Percentiles rank a stretch among this genome's conserved stretches.
These are phyloP conservation scores for Dinoponera quadriceps DNA, from an alignment of 1,140 invertebrate genomes.

Conservation along the genomic window DNA sequence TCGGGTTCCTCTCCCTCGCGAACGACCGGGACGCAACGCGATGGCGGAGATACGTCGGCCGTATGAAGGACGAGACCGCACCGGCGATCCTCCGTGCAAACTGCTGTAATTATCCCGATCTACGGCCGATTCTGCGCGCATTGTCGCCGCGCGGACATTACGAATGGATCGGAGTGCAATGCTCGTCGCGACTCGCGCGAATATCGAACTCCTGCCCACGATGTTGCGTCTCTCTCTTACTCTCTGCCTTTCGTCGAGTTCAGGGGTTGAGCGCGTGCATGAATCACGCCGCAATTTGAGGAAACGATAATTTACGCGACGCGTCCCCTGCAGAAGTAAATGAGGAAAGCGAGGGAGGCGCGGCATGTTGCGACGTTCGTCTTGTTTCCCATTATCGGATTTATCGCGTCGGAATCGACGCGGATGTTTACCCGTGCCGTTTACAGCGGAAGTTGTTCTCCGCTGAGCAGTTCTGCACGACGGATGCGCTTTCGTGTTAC, in stretches of 20 bases:
- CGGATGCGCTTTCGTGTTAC: conserved; percentile 44
- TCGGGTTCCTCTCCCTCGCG: conserved; percentile 66
- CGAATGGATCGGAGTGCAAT: background rate
- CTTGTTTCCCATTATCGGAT: conserved; percentile 7
- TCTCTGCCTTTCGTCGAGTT: background rate
- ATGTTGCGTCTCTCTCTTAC: background rate
- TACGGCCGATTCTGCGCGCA: conserved; percentile 34
- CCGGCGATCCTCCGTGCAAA: conserved; percentile 39
- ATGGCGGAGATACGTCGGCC: conserved; percentile 21
- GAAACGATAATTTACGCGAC: conserved; percentile 16
- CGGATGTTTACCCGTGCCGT: background rate
- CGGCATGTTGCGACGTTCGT: background rate
- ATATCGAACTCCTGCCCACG: background rate
- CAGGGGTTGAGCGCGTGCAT: background rate
- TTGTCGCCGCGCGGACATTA: conserved; percentile 38
- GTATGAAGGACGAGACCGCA: conserved; percentile 30
- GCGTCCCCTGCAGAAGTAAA: background rate
- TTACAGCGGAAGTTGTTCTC: conserved; percentile 37
- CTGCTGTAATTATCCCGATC: conserved; percentile 71
- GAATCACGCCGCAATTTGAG: conserved; percentile 16
- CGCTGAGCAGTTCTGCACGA: conserved; percentile 21
- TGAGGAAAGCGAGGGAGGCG: background rate
- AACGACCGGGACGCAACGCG: conserved; percentile 28
- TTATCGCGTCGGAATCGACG: conserved; percentile 22
- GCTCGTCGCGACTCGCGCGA: conserved; percentile 39